phyloP scores from a whole-genome alignment of 2,113 vertebrate species.

The Syngnathoides biaculeatus region DNA sequence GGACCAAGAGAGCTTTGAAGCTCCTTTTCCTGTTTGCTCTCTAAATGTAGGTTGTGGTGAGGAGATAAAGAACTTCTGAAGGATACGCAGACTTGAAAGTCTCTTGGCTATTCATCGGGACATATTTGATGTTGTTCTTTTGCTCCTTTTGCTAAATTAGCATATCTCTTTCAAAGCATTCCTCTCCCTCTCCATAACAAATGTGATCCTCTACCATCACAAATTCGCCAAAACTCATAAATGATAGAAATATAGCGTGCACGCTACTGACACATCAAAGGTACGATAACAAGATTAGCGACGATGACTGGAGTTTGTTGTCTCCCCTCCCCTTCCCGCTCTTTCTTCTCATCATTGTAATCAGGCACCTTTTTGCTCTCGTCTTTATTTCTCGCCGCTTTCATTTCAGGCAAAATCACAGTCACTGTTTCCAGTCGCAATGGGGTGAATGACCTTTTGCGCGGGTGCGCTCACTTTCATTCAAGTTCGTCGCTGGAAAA shows the following conservation, averaged over 20 bases:
- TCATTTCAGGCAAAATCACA: constrained; percentile 50
- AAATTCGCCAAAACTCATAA: constrained; percentile 88
- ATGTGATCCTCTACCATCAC: constrained; percentile 86
- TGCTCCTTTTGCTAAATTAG: constrained; percentile 92
- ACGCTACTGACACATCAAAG: constrained; percentile 87
- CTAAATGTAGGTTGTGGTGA: constrained; percentile 83
- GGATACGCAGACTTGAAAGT: constrained; percentile 94
- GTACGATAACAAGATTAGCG: constrained; percentile 84
- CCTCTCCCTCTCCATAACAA: constrained; percentile 70
- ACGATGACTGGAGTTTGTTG: constrained; percentile 82
- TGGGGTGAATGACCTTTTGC: constrained; percentile 52
- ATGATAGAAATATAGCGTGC: constrained; percentile 85
- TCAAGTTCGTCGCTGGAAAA: constrained; percentile 52
- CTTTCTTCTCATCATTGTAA: constrained; percentile 55
- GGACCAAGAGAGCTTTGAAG: constrained; percentile 85
- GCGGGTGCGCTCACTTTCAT: constrained; percentile 37
- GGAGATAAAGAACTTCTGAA: constrained; percentile 95
- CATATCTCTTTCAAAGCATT: constrained; percentile 92
- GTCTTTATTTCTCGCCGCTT: constrained; percentile 49
- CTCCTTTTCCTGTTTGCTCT: constrained; percentile 87
- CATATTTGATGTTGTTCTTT: constrained; percentile 95
- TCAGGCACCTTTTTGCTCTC: constrained; percentile 46
- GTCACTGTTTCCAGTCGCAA: constrained; percentile 40
- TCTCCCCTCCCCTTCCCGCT: constrained; percentile 38
- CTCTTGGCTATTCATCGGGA: constrained; percentile 93